These are phyloP conservation scores for Xanthia togata DNA, from an alignment of 2,888 invertebrate species.

Conservation along the genomic window DNA sequence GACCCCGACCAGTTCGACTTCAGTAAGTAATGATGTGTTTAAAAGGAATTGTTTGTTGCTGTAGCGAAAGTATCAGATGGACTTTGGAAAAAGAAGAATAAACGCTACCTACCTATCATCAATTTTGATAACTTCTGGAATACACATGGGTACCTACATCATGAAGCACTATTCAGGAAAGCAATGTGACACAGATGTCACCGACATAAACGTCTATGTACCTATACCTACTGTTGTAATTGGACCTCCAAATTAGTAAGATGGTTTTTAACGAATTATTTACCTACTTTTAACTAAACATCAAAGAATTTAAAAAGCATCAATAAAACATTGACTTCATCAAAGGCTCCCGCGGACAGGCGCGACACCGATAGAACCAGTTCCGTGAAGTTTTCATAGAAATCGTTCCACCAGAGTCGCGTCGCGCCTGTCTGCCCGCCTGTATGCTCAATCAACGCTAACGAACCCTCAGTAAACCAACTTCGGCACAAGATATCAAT, in stretches of 20 bases:
- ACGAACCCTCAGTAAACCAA: neutral
- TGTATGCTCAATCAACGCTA: constrained; percentile 1
- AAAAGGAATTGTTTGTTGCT: constrained; percentile 54
- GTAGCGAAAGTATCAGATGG: constrained; percentile 29
- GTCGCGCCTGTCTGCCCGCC: too few species aligned
- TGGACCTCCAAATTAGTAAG: neutral
- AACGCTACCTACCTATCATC: neutral
- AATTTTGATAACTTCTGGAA: constrained; percentile 1
- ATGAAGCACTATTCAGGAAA: neutral
- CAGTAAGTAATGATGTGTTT: constrained; percentile 55
- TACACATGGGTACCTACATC: too few species aligned
- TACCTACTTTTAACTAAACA: neutral
- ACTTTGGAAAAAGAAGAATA: constrained; percentile 16
- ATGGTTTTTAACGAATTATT: neutral
- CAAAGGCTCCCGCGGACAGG: too few species aligned
- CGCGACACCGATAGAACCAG: too few species aligned
- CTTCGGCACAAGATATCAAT: constrained; percentile 29
- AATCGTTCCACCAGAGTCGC: too few species aligned
- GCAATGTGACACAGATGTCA: neutral
- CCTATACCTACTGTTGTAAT: neutral
- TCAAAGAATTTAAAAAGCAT: neutral
- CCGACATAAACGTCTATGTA: neutral
- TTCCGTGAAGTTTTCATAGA: too few species aligned
- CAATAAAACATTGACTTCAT: neutral
- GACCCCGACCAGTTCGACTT: constrained; percentile 53